Base-by-base conservation (phyloP, 2,113 vertebrate species). In the Alligator sinensis region DNA sequence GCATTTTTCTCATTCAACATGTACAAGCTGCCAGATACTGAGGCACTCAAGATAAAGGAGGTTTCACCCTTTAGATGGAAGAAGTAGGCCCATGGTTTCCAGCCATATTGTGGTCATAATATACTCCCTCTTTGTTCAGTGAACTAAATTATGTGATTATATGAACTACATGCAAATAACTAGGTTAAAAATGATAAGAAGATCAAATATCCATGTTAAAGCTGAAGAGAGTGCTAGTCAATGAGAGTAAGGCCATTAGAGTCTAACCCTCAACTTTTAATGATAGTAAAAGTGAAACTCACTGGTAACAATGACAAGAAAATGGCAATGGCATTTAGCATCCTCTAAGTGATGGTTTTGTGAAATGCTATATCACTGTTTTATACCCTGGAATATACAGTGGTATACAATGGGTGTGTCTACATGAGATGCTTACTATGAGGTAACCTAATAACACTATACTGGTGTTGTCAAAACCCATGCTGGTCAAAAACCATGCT, bases 31-130 rank as follows among this genome's bases (percentile, higher is more conserved):
- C 34, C 78, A 30, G 16, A 74, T 0, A 0, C 47, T 62, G 25
- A 87, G 6, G 21, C 85, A 77, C 68, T 80, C 54, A 83, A 58
- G 78, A 11, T 76, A 79, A 66, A 30, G 62, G 47, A 82, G n/a
- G 80, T 90, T 94, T 90, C 58, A 79, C 25, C 83, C 63, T 92
- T 63, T 75, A 38, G 3, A n/a, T 63, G 30, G 64, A 30, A 84
- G 80, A 58, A 14, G 13, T 54, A 30, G 80, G 14, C 14, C 87
- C 63, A 9, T 78, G 55, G 88, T 79, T 62, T 82, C 3, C 1
- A 59, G 9, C 9, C n/a, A 70, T 13, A 79, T 77, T 3, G 2
- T 28, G 77, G 18, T 72, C 21, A 24, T 19, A 59, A 58, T 78
- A 87, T 75, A 81, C 91, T 83, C 83, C 58, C 80, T 87, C 60